These are phyloP conservation scores for Nasonia longicornis DNA, from an alignment of 1,140 invertebrate species.

Conservation along the genomic window DNA sequence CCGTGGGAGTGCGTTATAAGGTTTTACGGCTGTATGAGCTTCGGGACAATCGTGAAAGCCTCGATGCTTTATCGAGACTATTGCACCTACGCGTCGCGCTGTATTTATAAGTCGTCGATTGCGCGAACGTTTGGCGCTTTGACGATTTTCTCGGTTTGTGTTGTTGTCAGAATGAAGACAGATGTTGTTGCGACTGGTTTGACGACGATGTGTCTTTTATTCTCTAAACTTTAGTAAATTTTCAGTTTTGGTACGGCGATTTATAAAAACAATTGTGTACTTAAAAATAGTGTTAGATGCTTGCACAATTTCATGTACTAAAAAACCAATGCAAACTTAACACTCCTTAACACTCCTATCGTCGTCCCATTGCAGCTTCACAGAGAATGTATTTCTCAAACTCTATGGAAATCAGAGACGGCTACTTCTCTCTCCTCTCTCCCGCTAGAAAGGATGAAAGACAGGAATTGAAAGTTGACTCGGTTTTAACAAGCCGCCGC, in stretches of 20 bases:
- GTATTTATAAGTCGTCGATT: neutral
- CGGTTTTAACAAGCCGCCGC: neutral
- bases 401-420: neutral
- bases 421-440: neutral
- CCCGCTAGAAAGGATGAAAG: neutral
- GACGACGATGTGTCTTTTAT: too few species aligned
- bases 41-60: slow-evolving; percentile 33
- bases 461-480: slow-evolving; percentile 4
- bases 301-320: too few species aligned
- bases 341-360: neutral
- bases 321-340: neutral
- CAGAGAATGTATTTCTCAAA: neutral
- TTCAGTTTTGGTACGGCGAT: too few species aligned
- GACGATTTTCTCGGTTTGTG: neutral
- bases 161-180: neutral
- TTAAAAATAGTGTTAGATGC: too few species aligned
- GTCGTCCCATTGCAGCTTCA: too few species aligned
- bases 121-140: neutral
- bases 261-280: too few species aligned
- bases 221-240: too few species aligned
- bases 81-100: slow-evolving; percentile 26
- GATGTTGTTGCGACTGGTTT: too few species aligned
- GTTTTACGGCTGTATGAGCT: neutral
- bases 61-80: slow-evolving; percentile 27
- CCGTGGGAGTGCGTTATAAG: slow-evolving; percentile 20